phyloP scores from a whole-genome alignment of 2,888 invertebrate genomes.

The Patella caerulea region DNA sequence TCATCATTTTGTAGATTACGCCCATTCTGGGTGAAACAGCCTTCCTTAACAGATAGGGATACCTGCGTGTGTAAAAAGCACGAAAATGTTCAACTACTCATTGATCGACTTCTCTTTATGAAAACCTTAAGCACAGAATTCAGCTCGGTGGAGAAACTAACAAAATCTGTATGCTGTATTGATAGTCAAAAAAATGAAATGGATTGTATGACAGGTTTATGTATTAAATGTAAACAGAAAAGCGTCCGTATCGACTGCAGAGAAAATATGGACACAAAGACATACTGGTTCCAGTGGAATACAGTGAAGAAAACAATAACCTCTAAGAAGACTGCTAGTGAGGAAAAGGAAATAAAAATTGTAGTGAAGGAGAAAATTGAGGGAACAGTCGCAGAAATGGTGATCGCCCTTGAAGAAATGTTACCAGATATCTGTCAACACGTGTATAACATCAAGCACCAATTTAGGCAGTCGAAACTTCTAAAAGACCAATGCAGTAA shows the following conservation, averaged over 20 bases:
- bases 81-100: conserved; percentile 34
- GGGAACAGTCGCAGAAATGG: conserved; percentile 17
- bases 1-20: conserved; percentile 35
- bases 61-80: conserved; percentile 39
- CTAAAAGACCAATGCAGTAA: conserved; percentile 37
- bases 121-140: background rate
- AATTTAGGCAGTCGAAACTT: conserved; percentile 29
- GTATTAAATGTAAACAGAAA: conserved; percentile 21
- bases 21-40: conserved; percentile 38
- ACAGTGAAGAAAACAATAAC: conserved; percentile 18
- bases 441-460: conserved; percentile 38
- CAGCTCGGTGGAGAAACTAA: background rate
- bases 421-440: conserved; percentile 28
- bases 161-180: background rate
- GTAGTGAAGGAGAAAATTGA: conserved; percentile 25
- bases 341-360: conserved; percentile 17
- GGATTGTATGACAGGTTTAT: conserved; percentile 19
- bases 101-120: conserved; percentile 19
- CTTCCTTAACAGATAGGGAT: conserved; percentile 37
- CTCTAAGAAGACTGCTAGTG: conserved; percentile 14
- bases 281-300: conserved; percentile 29
- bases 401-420: conserved; percentile 13
- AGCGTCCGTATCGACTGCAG: background rate
- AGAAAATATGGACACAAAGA: conserved; percentile 13
- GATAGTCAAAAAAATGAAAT: background rate